Conservation (phyloP, 1,140 invertebrate genomes). For the Octopus bimaculoides region DNA sequence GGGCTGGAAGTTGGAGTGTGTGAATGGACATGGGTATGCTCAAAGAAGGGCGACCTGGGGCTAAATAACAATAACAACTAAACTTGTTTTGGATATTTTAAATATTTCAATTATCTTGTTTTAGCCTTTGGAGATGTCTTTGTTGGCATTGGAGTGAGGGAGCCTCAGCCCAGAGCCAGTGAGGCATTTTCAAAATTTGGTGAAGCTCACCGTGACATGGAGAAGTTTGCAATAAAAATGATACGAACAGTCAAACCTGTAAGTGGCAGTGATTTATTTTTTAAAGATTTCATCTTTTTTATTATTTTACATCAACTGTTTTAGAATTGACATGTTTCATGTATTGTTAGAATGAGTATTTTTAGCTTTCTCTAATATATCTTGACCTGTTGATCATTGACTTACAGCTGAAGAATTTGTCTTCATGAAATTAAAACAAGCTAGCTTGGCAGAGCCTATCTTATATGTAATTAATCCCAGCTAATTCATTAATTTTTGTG, state of each 20-base stretch:
- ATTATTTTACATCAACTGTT: not conserved
- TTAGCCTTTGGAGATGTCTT: slow-evolving; percentile 92
- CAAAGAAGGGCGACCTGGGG: no score
- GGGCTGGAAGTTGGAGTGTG: no score
- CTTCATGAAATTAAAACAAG: no score
- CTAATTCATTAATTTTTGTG: no score
- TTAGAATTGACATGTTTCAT: not conserved
- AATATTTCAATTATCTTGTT: slow-evolving; percentile 1
- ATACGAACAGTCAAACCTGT: slow-evolving; percentile 89
- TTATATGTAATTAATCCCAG: no score
- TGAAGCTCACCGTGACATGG: slow-evolving; percentile 89
- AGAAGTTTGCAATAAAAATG: slow-evolving; percentile 87
- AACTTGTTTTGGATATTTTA: no score
- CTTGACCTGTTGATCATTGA: no score
- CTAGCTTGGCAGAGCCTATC: no score
- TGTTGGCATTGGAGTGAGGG: slow-evolving; percentile 87
- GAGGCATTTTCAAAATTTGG: slow-evolving; percentile 95
- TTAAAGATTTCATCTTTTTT: slow-evolving; percentile 10
- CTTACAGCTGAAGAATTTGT: no score
- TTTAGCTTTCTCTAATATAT: not conserved
- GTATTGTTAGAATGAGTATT: not conserved
- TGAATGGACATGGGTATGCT: no score
- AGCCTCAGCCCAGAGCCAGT: slow-evolving; percentile 90
- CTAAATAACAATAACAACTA: no score
- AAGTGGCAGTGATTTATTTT: slow-evolving; percentile 37